These are phyloP conservation scores for Poliocrania exsul DNA, from an alignment of 2,797 vertebrate genomes.

Conservation along the genomic window DNA sequence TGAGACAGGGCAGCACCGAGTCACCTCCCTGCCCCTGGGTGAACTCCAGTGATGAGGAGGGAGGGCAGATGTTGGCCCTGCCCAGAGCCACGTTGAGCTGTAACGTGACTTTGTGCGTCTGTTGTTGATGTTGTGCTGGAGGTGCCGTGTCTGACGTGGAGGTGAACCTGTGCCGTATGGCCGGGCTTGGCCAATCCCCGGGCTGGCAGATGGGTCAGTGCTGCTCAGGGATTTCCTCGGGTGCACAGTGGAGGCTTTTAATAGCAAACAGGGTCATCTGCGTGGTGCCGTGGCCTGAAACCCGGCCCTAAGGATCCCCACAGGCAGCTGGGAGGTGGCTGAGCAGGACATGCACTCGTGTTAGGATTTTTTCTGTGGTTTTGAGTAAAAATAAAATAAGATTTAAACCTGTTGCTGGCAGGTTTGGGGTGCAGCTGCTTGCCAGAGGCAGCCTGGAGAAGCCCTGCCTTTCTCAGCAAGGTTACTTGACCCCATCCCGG, in stretches of 20 bases:
- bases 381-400: background rate
- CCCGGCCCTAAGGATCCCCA: background rate
- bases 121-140: background rate
- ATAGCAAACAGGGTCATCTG: background rate
- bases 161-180: background rate
- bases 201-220: background rate
- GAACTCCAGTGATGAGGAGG: fast-evolving
- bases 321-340: background rate
- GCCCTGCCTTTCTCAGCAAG: background rate
- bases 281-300: background rate
- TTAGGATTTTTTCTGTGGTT: background rate
- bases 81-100: background rate
- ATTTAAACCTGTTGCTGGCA: background rate
- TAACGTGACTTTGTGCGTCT: background rate
- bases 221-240: background rate
- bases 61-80: background rate
- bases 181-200: fast-evolving
- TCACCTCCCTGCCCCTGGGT: background rate
- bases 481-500: fast-evolving
- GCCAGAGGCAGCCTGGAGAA: background rate
- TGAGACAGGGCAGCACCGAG: fast-evolving
- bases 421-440: background rate
- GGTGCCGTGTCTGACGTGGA: background rate
- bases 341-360: fast-evolving
- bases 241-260: background rate